These are phyloP conservation scores for Drosophila oshimai DNA, from an alignment of 1,140 invertebrate species.

Conservation along the genomic window DNA sequence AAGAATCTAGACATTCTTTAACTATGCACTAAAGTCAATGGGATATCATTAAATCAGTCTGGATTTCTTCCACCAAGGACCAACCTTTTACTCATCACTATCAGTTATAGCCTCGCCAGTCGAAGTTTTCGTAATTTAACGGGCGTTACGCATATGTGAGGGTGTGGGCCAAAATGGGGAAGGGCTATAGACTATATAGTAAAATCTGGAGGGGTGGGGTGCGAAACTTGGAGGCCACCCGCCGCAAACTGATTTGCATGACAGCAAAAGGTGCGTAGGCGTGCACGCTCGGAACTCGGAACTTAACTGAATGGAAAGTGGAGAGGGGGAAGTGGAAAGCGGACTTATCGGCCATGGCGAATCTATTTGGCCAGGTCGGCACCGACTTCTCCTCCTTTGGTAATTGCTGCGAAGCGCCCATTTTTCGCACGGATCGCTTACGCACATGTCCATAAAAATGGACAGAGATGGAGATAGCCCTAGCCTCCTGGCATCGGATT, in stretches of 20 bases:
- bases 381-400: conserved; percentile 48
- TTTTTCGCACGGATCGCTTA: conserved; percentile 82
- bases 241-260: conserved; percentile 72
- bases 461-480: conserved; percentile 49
- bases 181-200: conserved; percentile 2
- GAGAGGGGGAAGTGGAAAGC: background rate
- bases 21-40: too few species aligned
- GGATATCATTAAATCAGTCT: too few species aligned
- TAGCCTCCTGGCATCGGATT: conserved; percentile 20
- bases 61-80: background rate
- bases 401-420: conserved; percentile 81
- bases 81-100: conserved; percentile 4
- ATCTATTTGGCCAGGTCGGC: conserved; percentile 55
- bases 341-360: conserved; percentile 55
- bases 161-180: conserved; percentile 4
- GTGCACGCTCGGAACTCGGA: conserved; percentile 46
- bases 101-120: conserved; percentile 18
- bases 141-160: conserved; percentile 52
- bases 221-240: conserved; percentile 32
- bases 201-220: background rate
- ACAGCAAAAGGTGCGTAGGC: conserved; percentile 74
- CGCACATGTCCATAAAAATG: conserved; percentile 79
- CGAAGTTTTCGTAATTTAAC: conserved; percentile 46
- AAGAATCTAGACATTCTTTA: too few species aligned
- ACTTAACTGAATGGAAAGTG: conserved; percentile 38